These are phyloP conservation scores for Lasioglossum calceatum DNA, from an alignment of 2,888 invertebrate genomes.

Conservation along the genomic window DNA sequence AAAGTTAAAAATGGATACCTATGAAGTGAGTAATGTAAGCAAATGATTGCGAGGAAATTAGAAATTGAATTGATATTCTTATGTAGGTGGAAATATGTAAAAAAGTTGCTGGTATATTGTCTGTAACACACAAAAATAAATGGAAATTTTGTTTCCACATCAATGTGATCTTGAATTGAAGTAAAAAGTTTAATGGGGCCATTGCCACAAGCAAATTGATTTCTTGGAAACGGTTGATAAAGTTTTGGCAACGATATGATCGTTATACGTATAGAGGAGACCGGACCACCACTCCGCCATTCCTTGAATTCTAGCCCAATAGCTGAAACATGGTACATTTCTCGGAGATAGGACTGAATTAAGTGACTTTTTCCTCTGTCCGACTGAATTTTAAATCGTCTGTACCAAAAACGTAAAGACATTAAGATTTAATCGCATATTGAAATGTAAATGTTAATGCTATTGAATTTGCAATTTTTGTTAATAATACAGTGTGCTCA, in stretches of 20 bases:
- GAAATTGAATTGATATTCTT: neutral
- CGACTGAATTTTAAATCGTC: neutral
- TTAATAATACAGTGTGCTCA: too few relatives aligned
- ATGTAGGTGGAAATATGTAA: neutral
- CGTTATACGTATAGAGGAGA: neutral
- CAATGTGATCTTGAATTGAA: neutral
- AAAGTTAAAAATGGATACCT: neutral
- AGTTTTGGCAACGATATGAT: neutral
- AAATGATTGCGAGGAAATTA: neutral
- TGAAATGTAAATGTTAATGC: neutral
- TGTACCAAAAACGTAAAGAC: too few relatives aligned
- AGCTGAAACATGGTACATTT: neutral
- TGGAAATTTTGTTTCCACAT: neutral
- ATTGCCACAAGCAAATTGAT: neutral
- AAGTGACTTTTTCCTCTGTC: neutral
- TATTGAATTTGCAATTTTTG: neutral
- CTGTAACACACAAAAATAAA: neutral
- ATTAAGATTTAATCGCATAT: neutral
- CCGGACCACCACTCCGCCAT: neutral
- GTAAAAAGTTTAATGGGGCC: slow-evolving; percentile 1
- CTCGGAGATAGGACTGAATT: neutral
- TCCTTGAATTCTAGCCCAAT: neutral
- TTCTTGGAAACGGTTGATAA: slow-evolving; percentile 2
- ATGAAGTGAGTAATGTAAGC: neutral
- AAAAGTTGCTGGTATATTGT: neutral